Percentiles rank a stretch among this genome's conserved stretches.
phyloP scores from a whole-genome alignment of 2,113 vertebrate genomes.

The Ahaetulla prasina region DNA sequence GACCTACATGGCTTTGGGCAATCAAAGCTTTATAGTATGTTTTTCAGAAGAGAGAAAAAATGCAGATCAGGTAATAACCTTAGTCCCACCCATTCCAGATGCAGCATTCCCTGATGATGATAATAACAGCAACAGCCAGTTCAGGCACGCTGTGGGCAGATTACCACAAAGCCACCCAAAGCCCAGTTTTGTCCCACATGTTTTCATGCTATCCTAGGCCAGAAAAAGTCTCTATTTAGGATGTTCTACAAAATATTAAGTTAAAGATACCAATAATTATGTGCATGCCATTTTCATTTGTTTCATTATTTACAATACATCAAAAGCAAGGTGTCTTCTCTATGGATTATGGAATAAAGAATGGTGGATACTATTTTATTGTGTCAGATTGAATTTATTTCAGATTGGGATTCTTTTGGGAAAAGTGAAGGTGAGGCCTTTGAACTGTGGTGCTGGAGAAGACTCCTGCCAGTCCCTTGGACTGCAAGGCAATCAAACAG shows the following conservation, averaged over 20 bases:
- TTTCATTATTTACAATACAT: neutral
- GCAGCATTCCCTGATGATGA: neutral
- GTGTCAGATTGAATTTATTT: neutral
- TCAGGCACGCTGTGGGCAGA: neutral
- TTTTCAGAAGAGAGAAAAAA: neutral
- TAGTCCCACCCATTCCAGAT: neutral
- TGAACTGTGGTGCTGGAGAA: too few species aligned
- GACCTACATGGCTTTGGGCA: neutral
- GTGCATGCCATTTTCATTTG: neutral
- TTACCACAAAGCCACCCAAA: neutral
- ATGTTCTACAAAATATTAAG: neutral
- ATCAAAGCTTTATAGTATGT: neutral
- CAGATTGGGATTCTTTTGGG: neutral
- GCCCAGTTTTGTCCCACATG: neutral
- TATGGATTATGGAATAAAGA: neutral
- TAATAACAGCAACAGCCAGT: neutral
- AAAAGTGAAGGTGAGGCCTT: neutral
- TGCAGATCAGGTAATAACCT: neutral
- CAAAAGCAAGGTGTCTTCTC: neutral
- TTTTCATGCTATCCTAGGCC: neutral
- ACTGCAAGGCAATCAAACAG: too few species aligned
- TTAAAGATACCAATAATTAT: neutral
- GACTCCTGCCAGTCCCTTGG: too few species aligned
- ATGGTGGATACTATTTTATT: neutral
- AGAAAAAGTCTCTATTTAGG: neutral